Base-by-base conservation (phyloP, 1,140 invertebrate genomes). In the Physella acuta region DNA sequence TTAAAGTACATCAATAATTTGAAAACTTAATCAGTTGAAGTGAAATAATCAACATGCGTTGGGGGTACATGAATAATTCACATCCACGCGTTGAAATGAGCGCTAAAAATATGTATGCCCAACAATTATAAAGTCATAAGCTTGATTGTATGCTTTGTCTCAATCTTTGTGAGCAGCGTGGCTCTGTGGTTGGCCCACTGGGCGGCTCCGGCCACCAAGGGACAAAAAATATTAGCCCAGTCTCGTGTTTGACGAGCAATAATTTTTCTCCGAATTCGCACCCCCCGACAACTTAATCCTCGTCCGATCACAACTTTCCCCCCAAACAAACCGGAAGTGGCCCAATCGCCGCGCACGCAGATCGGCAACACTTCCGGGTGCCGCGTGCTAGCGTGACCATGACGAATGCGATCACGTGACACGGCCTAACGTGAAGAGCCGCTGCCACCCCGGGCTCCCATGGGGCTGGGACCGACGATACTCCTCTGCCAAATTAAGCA, bases 361-460 rank as follows among this genome's bases (percentile, higher is more conserved):
- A 55, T 55, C n/a, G 39, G n/a, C 26, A 39, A 64, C 62, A 67
- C 51, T 67, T 67, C 64, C 64, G 64, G 51, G 26, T 55, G 51
- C n/a, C 53, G 53, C 53, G 64, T 55, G 64, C n/a, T 56, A 33
- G 8, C 64, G 64, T 67, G 64, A 67, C 52, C 64, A 67, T 67
- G 64, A 67, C 64, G 52, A 67, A 67, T 67, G 51, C n/a, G 64
- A 39, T 67, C 64, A 67, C 64, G 64, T 67, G 64, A 56, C 52
- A 26, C 3, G 28, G n/a, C 16, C n/a, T 39, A 33, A 26, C 52
- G 64, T 16, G 31, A 33, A 34, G 34, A 36, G 36, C 1, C 51
- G 44, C 52, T 28, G 49, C 16, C 62, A 65, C 26, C 26, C 34
- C 62, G 24, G 30, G 62, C 28, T 49, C 36, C 30, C 34, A n/a